Conservation (phyloP, 23 tunicate genomes). For the Corella eumyota region DNA sequence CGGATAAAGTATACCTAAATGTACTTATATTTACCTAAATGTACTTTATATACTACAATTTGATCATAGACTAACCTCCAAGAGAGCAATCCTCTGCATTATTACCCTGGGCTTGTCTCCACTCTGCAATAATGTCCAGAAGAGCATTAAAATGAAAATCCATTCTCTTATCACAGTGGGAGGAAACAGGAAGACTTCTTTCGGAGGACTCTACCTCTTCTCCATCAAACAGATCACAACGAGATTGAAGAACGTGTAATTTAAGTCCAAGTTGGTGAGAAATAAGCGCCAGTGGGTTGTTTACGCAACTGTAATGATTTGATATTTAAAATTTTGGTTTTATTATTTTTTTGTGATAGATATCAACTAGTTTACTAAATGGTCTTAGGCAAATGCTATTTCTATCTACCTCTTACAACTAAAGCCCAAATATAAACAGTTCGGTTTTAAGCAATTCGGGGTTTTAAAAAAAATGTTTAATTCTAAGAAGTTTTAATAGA, state of each 20-base stretch:
- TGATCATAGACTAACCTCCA: too few relatives aligned
- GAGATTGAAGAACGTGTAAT: conserved; percentile 55
- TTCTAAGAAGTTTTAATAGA: too few relatives aligned
- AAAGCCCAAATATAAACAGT: too few relatives aligned
- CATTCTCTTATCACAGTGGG: conserved; percentile 70
- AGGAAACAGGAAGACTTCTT: conserved; percentile 28
- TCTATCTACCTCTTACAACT: too few relatives aligned
- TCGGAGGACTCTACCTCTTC: neutral
- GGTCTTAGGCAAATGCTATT: too few relatives aligned
- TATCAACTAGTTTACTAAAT: too few relatives aligned
- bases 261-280: conserved; percentile 57
- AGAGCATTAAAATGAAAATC: conserved; percentile 83
- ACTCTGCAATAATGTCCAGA: conserved; percentile 73
- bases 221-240: conserved; percentile 60
- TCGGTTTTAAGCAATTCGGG: too few relatives aligned
- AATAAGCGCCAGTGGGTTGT: conserved; percentile 71
- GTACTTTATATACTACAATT: too few relatives aligned
- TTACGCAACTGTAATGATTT: conserved; percentile 39
- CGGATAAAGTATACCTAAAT: too few relatives aligned
- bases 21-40: too few relatives aligned
- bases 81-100: conserved; percentile 58
- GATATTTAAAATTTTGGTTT: neutral
- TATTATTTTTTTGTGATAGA: too few relatives aligned
- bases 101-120: conserved; percentile 69
- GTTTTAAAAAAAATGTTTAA: too few relatives aligned